These are phyloP conservation scores for Caenorhabditis briggsae DNA, from an alignment of 1,140 invertebrate species.

Conservation along the genomic window DNA sequence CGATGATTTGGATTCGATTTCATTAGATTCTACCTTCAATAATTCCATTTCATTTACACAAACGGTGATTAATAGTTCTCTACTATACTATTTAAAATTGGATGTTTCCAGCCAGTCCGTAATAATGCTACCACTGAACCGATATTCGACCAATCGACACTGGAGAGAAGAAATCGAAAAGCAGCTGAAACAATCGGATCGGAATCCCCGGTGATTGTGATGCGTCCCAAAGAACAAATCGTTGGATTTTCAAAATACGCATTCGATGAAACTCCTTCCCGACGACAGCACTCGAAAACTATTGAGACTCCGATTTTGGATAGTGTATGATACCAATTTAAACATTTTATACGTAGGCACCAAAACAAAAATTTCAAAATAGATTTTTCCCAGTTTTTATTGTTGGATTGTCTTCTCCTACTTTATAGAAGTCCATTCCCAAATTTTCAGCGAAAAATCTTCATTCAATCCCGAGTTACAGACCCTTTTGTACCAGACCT, in stretches of 20 bases:
- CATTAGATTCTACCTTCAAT: background rate
- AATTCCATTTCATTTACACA: background rate
- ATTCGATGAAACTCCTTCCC: background rate
- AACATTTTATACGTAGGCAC: too few species aligned
- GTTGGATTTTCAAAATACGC: slow-evolving; percentile 28
- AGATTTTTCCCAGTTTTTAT: too few species aligned
- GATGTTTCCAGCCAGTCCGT: slow-evolving; percentile 27
- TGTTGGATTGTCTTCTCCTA: too few species aligned
- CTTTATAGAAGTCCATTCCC: too few species aligned
- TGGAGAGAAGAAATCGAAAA: slow-evolving; percentile 16
- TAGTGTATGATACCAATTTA: background rate
- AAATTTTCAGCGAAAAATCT: too few species aligned
- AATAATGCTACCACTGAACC: slow-evolving; percentile 24
- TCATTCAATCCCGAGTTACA: too few species aligned
- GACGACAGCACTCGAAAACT: background rate
- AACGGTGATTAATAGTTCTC: background rate
- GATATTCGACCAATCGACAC: slow-evolving; percentile 36
- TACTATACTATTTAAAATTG: background rate
- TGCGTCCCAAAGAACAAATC: slow-evolving; percentile 15
- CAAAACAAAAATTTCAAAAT: too few species aligned
- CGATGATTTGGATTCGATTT: slow-evolving; percentile 12
- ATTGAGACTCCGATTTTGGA: slow-evolving; percentile 10
- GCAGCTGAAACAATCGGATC: background rate
- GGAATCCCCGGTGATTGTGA: background rate
- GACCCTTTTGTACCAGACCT: too few species aligned